A percentile compares a stretch with the other conserved stretches of the same genome.
Evolutionary conservation across 1,140 invertebrate genomes (phyloP).

Genomic region (Holotrichia oblita): DNA sequence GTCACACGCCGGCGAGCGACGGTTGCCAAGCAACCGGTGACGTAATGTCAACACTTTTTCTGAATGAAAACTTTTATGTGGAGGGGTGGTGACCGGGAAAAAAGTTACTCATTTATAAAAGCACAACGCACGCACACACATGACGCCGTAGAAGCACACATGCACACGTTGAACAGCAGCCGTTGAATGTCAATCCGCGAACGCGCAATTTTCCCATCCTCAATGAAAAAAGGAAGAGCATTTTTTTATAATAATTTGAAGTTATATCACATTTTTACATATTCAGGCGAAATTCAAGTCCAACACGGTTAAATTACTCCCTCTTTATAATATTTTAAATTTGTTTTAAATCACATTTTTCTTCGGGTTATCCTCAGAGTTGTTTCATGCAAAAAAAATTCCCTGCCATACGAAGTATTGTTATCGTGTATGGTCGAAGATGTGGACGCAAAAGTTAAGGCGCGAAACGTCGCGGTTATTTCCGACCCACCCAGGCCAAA

Average conservation of each 20-base stretch:
- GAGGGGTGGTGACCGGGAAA: conserved; percentile 47
- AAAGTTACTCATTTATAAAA: conserved; percentile 45
- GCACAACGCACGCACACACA: conserved; percentile 21
- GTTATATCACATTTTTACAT: too few species aligned
- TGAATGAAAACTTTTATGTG: conserved; percentile 69
- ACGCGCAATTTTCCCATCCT: background rate
- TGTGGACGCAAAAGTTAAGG: background rate
- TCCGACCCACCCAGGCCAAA: conserved; percentile 31
- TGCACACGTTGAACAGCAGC: background rate
- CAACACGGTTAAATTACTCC: too few species aligned
- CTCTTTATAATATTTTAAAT: too few species aligned
- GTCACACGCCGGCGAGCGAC: conserved; percentile 44
- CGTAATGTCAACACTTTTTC: conserved; percentile 70
- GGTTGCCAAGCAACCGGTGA: conserved; percentile 68
- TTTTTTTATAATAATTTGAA: too few species aligned
- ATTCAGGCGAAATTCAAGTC: too few species aligned
- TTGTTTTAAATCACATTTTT: too few species aligned
- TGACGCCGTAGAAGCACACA: background rate
- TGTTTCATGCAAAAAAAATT: too few species aligned
- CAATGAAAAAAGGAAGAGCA: background rate
- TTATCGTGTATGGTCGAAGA: background rate
- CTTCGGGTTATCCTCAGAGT: too few species aligned
- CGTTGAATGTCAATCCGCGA: background rate
- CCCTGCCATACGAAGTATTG: background rate
- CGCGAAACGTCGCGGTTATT: conserved; percentile 31